Evolutionary conservation across 2,113 vertebrate species (phyloP).

Genomic region (Syrrhaptes paradoxus): DNA sequence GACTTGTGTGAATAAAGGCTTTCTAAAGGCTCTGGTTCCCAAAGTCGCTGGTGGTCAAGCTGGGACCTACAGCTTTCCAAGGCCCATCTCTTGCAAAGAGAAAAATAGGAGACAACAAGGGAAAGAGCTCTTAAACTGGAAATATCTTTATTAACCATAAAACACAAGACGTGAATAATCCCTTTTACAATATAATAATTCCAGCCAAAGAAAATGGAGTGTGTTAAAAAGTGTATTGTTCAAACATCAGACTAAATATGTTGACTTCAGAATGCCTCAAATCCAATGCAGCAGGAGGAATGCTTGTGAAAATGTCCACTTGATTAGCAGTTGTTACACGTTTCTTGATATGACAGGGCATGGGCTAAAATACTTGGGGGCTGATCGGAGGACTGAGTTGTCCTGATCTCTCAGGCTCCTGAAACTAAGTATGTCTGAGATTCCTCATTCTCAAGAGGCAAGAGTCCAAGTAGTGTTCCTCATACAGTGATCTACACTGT

Average conservation of each 20-base stretch:
- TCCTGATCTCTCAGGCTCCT: neutral
- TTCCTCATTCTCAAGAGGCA: neutral
- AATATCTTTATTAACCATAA: slow-evolving; percentile 66
- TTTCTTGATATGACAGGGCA: fast-evolving
- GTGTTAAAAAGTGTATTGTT: slow-evolving; percentile 25
- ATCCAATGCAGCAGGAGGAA: slow-evolving; percentile 5
- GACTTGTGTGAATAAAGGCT: neutral
- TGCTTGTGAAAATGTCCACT: neutral
- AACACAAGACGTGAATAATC: slow-evolving; percentile 58
- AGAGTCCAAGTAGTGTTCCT: neutral
- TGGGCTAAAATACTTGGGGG: neutral
- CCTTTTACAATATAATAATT: slow-evolving; percentile 60
- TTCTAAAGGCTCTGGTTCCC: neutral
- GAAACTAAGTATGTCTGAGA: neutral
- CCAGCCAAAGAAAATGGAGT: slow-evolving; percentile 41
- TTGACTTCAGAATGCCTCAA: slow-evolving; percentile 37
- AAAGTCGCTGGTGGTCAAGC: neutral
- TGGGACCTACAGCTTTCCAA: neutral
- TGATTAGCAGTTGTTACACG: neutral
- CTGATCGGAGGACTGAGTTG: neutral
- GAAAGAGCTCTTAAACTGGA: slow-evolving; percentile 18
- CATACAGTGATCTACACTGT: neutral
- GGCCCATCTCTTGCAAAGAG: neutral
- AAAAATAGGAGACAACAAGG: neutral
- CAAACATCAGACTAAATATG: neutral